A percentile compares a stretch with the other conserved stretches of the same genome.
Conservation (phyloP, 2,888 invertebrate species). For the Troides helena region DNA sequence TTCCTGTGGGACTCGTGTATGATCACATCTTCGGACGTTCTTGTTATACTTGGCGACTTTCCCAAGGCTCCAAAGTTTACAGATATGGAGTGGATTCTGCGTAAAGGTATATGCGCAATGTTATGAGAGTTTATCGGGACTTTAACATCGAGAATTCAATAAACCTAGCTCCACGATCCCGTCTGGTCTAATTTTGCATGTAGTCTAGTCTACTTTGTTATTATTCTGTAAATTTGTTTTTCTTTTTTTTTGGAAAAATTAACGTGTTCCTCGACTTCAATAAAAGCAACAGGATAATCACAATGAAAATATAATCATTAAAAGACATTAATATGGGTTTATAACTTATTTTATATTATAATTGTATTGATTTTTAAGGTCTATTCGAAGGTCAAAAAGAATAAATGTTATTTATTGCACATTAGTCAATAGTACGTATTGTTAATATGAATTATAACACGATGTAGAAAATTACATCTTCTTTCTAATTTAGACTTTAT, state of each 20-base stretch:
- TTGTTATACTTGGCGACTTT: constrained; percentile 29
- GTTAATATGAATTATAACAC: too few species aligned
- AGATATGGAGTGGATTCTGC: constrained; percentile 8
- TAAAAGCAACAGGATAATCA: too few species aligned
- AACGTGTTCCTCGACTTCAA: too few species aligned
- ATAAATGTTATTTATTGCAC: too few species aligned
- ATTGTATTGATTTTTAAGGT: too few species aligned
- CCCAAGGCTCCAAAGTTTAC: constrained; percentile 28
- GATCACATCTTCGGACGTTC: constrained; percentile 18
- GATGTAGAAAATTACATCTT: too few species aligned
- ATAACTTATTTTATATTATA: too few species aligned
- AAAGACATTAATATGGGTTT: too few species aligned
- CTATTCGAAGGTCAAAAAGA: too few species aligned
- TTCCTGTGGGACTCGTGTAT: constrained; percentile 8
- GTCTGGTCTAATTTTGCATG: neutral
- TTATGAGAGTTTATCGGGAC: constrained; percentile 10
- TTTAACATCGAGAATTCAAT: neutral
- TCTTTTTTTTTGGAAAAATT: neutral
- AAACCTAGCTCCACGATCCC: neutral
- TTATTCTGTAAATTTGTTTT: neutral
- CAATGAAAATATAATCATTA: too few species aligned
- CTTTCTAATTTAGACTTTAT: too few species aligned
- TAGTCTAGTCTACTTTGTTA: neutral
- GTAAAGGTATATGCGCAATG: constrained; percentile 2
- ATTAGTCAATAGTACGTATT: too few species aligned